Evolutionary conservation across 2,888 invertebrate species (phyloP).

Genomic region (Adela reaumurella): DNA sequence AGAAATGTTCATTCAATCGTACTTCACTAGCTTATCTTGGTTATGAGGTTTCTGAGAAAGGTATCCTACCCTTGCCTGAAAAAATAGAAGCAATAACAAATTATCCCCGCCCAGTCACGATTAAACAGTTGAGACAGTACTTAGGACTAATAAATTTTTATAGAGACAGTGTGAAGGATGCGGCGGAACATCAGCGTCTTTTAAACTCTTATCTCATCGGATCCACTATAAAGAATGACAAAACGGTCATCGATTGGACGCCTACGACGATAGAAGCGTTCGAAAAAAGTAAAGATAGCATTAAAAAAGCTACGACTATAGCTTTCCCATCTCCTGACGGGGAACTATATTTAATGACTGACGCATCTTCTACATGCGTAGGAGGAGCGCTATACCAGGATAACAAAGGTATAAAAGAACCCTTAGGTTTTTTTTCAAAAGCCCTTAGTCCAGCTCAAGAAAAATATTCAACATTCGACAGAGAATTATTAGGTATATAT

Average conservation of each 20-base stretch:
- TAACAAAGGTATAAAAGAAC: slow-evolving; percentile 5
- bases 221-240: slow-evolving; percentile 9
- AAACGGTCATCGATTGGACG: slow-evolving; percentile 6
- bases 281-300: slow-evolving; percentile 3
- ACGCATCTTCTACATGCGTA: slow-evolving; percentile 5
- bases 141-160: slow-evolving; percentile 10
- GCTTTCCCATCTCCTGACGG: slow-evolving; percentile 1
- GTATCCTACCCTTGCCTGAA: slow-evolving; percentile 2
- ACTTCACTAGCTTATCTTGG: slow-evolving; percentile 5
- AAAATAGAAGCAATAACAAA: slow-evolving; percentile 7
- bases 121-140: slow-evolving; percentile 7
- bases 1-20: not conserved
- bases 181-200: slow-evolving; percentile 2
- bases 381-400: slow-evolving; percentile 7
- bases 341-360: slow-evolving; percentile 7
- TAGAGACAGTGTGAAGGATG: slow-evolving; percentile 3
- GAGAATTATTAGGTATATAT: slow-evolving; percentile 11
- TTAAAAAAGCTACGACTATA: slow-evolving; percentile 2
- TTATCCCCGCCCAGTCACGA: slow-evolving; percentile 4
- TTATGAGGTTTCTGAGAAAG: slow-evolving; percentile 2
- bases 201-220: slow-evolving; percentile 6
- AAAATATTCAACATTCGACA: slow-evolving; percentile 9
- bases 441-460: slow-evolving; percentile 6
- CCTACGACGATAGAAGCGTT: slow-evolving; percentile 1
- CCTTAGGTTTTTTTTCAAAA: slow-evolving; percentile 10